Evolutionary conservation across 2,888 invertebrate genomes (phyloP).

Genomic region (Byasa hedistus): DNA sequence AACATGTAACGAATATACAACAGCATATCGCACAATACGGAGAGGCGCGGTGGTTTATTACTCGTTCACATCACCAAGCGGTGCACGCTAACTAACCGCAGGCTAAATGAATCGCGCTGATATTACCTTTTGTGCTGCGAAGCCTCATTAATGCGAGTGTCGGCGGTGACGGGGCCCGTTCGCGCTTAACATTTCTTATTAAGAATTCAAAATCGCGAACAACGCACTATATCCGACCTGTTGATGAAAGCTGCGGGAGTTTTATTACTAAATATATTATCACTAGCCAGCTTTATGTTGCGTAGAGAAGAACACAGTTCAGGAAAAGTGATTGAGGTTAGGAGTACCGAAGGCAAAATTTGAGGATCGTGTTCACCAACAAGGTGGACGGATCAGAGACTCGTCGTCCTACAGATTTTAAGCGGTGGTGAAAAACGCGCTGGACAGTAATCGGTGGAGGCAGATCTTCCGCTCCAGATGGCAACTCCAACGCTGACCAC

Average conservation of each 20-base stretch:
- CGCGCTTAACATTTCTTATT: conserved; percentile 40
- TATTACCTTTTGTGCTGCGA: conserved; percentile 60
- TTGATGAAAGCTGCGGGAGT: conserved; percentile 7
- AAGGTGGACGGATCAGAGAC: too few relatives aligned
- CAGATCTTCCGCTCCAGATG: too few relatives aligned
- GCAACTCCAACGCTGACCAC: too few relatives aligned
- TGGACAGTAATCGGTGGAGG: too few relatives aligned
- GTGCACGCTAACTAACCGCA: conserved; percentile 51
- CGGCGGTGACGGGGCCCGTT: conserved; percentile 45
- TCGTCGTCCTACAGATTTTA: too few relatives aligned
- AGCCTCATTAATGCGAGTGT: conserved; percentile 51
- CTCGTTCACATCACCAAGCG: conserved; percentile 32
- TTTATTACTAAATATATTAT: background rate
- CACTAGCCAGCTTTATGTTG: too few relatives aligned
- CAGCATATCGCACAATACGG: conserved; percentile 14
- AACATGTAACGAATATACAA: background rate
- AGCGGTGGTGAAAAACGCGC: too few relatives aligned
- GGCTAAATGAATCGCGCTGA: conserved; percentile 54
- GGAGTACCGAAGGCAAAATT: too few relatives aligned
- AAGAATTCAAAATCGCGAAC: conserved; percentile 36
- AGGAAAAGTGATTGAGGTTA: too few relatives aligned
- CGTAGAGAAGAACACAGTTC: too few relatives aligned
- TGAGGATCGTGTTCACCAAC: too few relatives aligned
- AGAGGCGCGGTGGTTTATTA: conserved; percentile 15
- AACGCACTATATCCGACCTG: conserved; percentile 23